phyloP scores from a whole-genome alignment of 2,888 invertebrate genomes.

The Agrotis clavis region DNA sequence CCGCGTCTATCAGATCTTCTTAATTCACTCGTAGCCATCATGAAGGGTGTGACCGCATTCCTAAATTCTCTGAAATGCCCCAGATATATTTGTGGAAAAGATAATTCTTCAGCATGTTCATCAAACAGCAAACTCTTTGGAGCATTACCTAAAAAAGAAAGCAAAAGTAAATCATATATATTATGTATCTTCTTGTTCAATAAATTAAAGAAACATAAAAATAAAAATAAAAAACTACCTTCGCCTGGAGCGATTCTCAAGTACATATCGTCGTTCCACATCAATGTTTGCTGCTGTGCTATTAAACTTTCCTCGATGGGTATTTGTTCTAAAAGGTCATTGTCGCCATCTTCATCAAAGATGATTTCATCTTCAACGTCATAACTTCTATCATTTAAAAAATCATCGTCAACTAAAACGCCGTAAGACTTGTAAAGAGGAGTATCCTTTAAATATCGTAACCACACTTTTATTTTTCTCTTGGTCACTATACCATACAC shows the following conservation, averaged over 20 bases:
- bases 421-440: slow-evolving; percentile 15
- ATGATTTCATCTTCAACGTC: too few species aligned
- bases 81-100: slow-evolving; percentile 8
- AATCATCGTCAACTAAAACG: too few species aligned
- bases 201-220: too few species aligned
- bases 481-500: slow-evolving; percentile 11
- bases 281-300: slow-evolving; percentile 63
- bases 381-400: too few species aligned
- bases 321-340: slow-evolving; percentile 51
- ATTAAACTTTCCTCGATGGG: slow-evolving; percentile 60
- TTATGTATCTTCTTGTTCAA: too few species aligned
- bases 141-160: slow-evolving; percentile 4
- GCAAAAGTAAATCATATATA: too few species aligned
- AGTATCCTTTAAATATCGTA: slow-evolving; percentile 14
- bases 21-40: slow-evolving; percentile 9
- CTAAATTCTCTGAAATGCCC: slow-evolving; percentile 8
- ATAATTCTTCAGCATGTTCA: slow-evolving; percentile 10
- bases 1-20: slow-evolving; percentile 11
- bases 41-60: slow-evolving; percentile 4
- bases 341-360: slow-evolving; percentile 43
- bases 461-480: slow-evolving; percentile 6
- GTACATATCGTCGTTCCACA: slow-evolving; percentile 64
- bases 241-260: too few species aligned
- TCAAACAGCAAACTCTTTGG: slow-evolving; percentile 5
- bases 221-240: too few species aligned